Evolutionary conservation across 2,797 vertebrate species (phyloP).

Genomic region (Lutjanus campechanus): DNA sequence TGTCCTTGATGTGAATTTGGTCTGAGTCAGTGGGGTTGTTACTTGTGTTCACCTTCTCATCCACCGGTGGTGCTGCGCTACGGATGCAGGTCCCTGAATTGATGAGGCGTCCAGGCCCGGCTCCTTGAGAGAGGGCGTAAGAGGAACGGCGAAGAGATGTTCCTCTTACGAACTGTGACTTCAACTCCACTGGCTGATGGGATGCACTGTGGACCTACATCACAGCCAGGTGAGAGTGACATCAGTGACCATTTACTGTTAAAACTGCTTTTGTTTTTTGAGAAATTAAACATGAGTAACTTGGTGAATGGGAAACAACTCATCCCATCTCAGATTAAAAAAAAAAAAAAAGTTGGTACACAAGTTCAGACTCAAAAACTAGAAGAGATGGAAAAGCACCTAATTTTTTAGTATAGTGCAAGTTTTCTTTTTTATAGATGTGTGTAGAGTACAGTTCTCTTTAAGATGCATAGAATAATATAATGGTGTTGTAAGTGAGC

Average conservation of each 20-base stretch:
- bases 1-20: slow-evolving; percentile 22
- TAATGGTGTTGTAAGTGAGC: too few relatives aligned
- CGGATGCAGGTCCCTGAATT: slow-evolving; percentile 63
- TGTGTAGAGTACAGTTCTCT: too few relatives aligned
- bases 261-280: not conserved
- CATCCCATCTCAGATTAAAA: not conserved
- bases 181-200: slow-evolving; percentile 72
- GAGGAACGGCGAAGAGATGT: slow-evolving; percentile 83
- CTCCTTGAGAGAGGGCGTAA: slow-evolving; percentile 89
- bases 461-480: too few relatives aligned
- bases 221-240: slow-evolving; percentile 19
- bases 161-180: slow-evolving; percentile 62
- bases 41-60: slow-evolving; percentile 47
- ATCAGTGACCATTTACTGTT: not conserved
- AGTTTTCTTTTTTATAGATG: too few relatives aligned
- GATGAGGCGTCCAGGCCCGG: slow-evolving; percentile 85
- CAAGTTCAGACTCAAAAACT: not conserved
- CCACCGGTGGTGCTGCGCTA: slow-evolving; percentile 21
- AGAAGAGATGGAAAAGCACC: too few relatives aligned
- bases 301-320: not conserved
- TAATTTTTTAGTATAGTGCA: too few relatives aligned
- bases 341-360: not conserved
- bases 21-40: slow-evolving; percentile 6
- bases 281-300: not conserved
- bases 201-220: slow-evolving; percentile 79